phyloP scores from a whole-genome alignment of 2,797 vertebrate genomes.

The Peromyscus aztecus region DNA sequence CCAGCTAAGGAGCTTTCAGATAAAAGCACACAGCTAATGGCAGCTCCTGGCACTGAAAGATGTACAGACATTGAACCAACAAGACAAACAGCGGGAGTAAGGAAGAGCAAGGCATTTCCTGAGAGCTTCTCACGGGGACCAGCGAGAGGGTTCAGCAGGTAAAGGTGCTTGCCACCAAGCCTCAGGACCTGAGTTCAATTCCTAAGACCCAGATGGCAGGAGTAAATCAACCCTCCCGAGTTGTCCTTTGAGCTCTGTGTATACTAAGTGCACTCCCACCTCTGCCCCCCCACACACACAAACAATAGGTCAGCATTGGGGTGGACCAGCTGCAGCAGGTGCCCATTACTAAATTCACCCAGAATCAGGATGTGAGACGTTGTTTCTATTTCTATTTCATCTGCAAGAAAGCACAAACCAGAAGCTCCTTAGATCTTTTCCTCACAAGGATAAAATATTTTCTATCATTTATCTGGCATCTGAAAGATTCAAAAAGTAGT shows the following conservation, averaged over 20 bases:
- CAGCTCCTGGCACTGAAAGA: neutral
- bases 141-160: neutral
- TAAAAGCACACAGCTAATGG: neutral
- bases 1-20: neutral
- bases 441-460: neutral
- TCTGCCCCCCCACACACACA: neutral
- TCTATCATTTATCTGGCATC: neutral
- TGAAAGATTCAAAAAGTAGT: neutral
- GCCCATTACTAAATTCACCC: neutral
- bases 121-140: neutral
- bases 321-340: accelerated
- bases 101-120: neutral
- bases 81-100: neutral
- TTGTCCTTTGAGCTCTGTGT: neutral
- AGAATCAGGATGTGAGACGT: neutral
- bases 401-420: neutral
- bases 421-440: neutral
- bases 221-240: neutral
- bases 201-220: neutral
- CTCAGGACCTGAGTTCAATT: neutral
- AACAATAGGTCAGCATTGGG: neutral
- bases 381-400: neutral
- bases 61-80: neutral
- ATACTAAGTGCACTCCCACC: neutral
- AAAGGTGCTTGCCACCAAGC: neutral